phyloP scores from a whole-genome alignment of 2,113 vertebrate genomes.

The Cygnus buccinator region DNA sequence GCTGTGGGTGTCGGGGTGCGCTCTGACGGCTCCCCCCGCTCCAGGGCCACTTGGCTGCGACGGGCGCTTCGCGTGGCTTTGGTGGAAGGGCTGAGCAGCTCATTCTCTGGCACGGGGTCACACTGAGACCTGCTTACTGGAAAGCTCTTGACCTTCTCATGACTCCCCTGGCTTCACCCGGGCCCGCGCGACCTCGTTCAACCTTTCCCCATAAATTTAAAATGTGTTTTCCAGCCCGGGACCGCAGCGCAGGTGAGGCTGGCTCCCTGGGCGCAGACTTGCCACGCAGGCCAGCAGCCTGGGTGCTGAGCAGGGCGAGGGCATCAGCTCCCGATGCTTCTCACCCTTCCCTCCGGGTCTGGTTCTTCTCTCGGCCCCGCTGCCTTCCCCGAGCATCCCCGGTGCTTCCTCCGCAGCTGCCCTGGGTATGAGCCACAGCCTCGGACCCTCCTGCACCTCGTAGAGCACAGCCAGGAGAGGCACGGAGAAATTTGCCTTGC shows the following conservation, averaged over 20 bases:
- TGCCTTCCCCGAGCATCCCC: neutral
- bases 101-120: rapidly evolving
- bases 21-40: neutral
- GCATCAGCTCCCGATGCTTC: neutral
- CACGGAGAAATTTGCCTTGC: neutral
- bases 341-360: neutral
- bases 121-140: neutral
- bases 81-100: neutral
- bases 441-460: neutral
- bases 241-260: neutral
- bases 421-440: neutral
- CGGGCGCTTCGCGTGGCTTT: rapidly evolving
- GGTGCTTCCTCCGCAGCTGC: neutral
- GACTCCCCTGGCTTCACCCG: neutral
- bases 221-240: neutral
- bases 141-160: neutral
- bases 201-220: neutral
- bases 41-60: neutral
- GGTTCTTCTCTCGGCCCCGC: rapidly evolving
- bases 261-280: neutral
- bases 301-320: neutral
- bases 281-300: neutral
- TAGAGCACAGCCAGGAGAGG: neutral
- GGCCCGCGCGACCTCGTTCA: neutral
- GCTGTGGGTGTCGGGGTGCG: neutral